Evolutionary conservation across 2,113 vertebrate species (phyloP).

Genomic region (Chelonoidis abingdonii): DNA sequence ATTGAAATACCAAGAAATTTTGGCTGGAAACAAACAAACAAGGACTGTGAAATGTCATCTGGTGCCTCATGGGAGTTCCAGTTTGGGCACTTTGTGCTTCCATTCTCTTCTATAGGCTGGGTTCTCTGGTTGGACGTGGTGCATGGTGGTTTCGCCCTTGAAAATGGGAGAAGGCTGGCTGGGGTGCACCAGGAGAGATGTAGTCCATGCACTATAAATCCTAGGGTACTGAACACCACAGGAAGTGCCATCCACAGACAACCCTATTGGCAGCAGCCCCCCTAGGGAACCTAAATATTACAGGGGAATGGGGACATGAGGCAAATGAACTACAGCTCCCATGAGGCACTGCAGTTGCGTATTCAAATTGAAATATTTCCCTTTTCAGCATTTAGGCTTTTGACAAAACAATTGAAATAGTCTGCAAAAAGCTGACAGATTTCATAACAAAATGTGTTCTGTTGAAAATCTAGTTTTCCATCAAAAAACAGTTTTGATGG

Average conservation of each 20-base stretch:
- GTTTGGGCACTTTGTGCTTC: neutral
- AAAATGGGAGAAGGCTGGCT: neutral
- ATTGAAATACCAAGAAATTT: neutral
- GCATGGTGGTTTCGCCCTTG: neutral
- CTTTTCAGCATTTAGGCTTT: neutral
- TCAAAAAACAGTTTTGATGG: slow-evolving; percentile 9
- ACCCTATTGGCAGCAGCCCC: too few relatives aligned
- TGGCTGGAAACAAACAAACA: neutral
- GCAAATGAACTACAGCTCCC: neutral
- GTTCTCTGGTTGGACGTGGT: neutral
- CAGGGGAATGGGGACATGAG: neutral
- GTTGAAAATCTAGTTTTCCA: neutral
- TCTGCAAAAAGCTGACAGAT: neutral
- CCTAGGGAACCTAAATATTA: neutral
- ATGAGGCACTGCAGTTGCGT: neutral
- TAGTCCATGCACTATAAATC: too few relatives aligned
- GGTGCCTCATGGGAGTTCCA: neutral
- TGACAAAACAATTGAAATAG: neutral
- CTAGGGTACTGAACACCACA: too few relatives aligned
- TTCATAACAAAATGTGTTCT: accelerated
- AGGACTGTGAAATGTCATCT: neutral
- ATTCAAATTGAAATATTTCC: neutral
- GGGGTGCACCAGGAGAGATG: neutral
- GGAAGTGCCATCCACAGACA: too few relatives aligned
- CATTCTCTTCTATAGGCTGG: neutral